Evolutionary conservation across 2,797 vertebrate species (phyloP).

Genomic region (Percopsis omiscomaycus): DNA sequence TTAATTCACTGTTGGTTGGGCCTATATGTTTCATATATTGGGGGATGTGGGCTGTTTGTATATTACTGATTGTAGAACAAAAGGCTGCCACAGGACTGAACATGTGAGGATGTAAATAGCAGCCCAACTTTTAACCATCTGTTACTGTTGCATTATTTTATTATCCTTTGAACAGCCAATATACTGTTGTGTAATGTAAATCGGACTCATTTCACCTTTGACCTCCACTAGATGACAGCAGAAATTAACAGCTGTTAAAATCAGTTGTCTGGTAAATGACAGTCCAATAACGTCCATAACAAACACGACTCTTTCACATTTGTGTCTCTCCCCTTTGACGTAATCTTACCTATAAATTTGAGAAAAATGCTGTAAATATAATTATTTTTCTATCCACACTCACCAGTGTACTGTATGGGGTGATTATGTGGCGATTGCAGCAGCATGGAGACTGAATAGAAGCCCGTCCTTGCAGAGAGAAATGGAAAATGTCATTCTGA

Average conservation of each 20-base stretch:
- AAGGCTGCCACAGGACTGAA: no score
- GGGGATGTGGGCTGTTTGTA: no score
- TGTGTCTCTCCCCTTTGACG: constrained; percentile 45
- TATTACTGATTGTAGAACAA: no score
- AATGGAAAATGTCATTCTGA: constrained; percentile 56
- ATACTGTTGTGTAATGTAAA: constrained; percentile 2
- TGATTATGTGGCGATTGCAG: constrained; percentile 74
- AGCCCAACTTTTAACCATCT: no score
- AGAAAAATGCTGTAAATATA: constrained; percentile 72
- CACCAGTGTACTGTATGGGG: constrained; percentile 51
- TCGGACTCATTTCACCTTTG: constrained; percentile 16
- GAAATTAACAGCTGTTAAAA: constrained; percentile 75
- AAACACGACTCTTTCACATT: constrained; percentile 49
- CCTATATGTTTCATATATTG: no score
- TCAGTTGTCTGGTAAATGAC: constrained; percentile 65
- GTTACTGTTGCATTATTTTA: no score
- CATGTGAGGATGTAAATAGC: no score
- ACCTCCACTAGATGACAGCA: constrained; percentile 47
- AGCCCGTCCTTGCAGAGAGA: constrained; percentile 60
- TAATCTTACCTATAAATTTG: constrained; percentile 67
- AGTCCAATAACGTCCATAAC: constrained; percentile 71
- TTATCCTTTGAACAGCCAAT: no score
- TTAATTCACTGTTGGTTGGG: no score
- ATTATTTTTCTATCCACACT: constrained; percentile 48
- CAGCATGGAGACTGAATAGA: constrained; percentile 54